phyloP scores from a whole-genome alignment of 2,113 vertebrate genomes.

The Parus major region DNA sequence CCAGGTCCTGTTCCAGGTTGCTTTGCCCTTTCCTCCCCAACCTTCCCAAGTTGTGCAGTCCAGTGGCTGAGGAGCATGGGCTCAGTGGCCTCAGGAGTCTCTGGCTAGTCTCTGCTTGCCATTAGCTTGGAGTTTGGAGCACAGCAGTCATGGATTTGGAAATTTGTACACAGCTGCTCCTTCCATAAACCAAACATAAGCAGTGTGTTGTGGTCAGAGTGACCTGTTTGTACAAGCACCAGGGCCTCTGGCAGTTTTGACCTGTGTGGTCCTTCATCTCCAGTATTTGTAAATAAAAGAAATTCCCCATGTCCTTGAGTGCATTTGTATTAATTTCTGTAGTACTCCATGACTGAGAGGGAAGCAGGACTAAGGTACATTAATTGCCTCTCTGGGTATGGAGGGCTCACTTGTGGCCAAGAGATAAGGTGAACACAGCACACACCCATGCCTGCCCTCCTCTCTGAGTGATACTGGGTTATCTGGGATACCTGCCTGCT shows the following conservation, averaged over 20 bases:
- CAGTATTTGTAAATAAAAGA: neutral
- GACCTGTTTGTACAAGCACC: neutral
- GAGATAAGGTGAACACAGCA: conserved; percentile 52
- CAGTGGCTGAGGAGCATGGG: neutral
- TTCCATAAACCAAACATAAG: neutral
- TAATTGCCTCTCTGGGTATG: neutral
- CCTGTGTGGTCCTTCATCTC: neutral
- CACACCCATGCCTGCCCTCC: conserved; percentile 21
- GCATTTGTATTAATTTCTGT: neutral
- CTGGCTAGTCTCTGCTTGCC: neutral
- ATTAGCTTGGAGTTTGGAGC: neutral
- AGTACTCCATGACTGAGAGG: neutral
- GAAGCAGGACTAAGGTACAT: neutral
- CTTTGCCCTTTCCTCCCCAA: neutral
- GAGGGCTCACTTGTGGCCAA: neutral
- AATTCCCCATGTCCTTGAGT: neutral
- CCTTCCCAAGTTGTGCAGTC: neutral
- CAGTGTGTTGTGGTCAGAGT: neutral
- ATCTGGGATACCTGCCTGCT: conserved; percentile 42
- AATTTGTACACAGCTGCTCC: neutral
- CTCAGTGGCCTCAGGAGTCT: neutral
- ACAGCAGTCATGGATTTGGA: neutral
- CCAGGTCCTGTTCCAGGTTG: neutral
- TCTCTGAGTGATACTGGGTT: conserved; percentile 14
- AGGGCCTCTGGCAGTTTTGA: neutral